Evolutionary conservation across 2,797 vertebrate genomes (phyloP).

Genomic region (Carcharodon carcharias): DNA sequence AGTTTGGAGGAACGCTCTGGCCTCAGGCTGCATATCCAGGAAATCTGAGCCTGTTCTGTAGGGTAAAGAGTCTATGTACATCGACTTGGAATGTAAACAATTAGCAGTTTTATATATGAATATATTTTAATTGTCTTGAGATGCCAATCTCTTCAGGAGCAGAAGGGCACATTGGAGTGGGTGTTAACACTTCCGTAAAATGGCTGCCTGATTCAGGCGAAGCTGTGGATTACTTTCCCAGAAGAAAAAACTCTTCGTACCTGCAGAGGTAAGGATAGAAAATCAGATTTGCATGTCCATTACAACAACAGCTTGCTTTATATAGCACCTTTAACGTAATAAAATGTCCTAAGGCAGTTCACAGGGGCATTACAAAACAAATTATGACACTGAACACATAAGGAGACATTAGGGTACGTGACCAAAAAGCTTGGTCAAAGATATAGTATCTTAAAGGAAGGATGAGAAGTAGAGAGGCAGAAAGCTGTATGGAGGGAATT

Average conservation of each 20-base stretch:
- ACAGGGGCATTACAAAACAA: neutral
- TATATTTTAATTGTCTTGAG: conserved; percentile 12
- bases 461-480: too few species aligned
- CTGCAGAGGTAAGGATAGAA: conserved; percentile 45
- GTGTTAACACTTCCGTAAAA: conserved; percentile 45
- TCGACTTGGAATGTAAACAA: neutral
- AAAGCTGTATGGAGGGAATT: too few species aligned
- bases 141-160: conserved; percentile 49
- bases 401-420: too few species aligned
- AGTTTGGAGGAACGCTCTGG: neutral
- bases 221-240: conserved; percentile 27
- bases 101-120: neutral
- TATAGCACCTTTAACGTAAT: neutral
- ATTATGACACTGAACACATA: too few species aligned
- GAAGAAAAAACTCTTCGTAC: conserved; percentile 42
- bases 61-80: conserved; percentile 33
- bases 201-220: conserved; percentile 45
- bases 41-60: conserved; percentile 11
- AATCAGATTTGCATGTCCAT: neutral
- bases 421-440: too few species aligned
- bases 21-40: neutral
- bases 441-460: too few species aligned
- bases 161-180: conserved; percentile 44
- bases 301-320: neutral
- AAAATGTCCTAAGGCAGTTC: neutral